Evolutionary conservation across 2,888 invertebrate species (phyloP).

Genomic region (Drosophila hamatofila): DNA sequence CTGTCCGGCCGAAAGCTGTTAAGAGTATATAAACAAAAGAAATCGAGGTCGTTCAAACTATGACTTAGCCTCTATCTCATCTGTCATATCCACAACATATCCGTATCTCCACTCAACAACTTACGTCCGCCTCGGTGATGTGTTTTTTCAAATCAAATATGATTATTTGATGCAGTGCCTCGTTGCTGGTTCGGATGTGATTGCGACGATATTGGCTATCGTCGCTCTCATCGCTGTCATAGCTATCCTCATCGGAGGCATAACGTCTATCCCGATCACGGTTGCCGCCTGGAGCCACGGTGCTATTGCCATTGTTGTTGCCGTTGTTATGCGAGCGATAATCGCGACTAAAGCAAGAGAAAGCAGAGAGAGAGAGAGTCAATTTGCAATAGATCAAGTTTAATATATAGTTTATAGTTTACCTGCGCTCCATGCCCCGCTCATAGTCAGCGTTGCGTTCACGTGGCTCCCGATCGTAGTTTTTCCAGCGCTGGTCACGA

Average conservation of each 20-base stretch:
- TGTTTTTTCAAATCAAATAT: conserved; percentile 91
- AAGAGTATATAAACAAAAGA: not conserved
- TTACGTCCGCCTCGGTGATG: conserved; percentile 91
- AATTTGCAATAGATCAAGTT: too few relatives aligned
- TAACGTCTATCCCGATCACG: conserved; percentile 69
- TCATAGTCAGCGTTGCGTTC: conserved; percentile 61
- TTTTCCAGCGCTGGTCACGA: conserved; percentile 66
- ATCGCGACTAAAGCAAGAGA: conserved; percentile 49
- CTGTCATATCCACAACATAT: not conserved
- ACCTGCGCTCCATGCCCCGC: conserved; percentile 60
- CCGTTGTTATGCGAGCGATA: conserved; percentile 47
- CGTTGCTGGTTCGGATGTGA: conserved; percentile 85
- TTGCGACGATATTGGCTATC: conserved; percentile 86
- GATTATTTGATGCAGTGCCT: conserved; percentile 90
- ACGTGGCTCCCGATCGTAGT: conserved; percentile 61
- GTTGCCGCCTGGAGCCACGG: conserved; percentile 42
- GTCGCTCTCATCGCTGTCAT: conserved; percentile 81
- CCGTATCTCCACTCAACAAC: conserved; percentile 68
- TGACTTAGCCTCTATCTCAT: not conserved
- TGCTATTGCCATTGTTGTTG: conserved; percentile 44
- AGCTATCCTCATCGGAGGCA: conserved; percentile 81
- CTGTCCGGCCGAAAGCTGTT: not conserved
- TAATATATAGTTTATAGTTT: not conserved
- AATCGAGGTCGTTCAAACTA: not conserved
- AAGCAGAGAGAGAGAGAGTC: too few relatives aligned